A percentile compares a stretch with the other conserved stretches of the same genome.
Evolutionary conservation across 2,888 invertebrate genomes (phyloP).

Genomic region (Rhodophaea formosa): DNA sequence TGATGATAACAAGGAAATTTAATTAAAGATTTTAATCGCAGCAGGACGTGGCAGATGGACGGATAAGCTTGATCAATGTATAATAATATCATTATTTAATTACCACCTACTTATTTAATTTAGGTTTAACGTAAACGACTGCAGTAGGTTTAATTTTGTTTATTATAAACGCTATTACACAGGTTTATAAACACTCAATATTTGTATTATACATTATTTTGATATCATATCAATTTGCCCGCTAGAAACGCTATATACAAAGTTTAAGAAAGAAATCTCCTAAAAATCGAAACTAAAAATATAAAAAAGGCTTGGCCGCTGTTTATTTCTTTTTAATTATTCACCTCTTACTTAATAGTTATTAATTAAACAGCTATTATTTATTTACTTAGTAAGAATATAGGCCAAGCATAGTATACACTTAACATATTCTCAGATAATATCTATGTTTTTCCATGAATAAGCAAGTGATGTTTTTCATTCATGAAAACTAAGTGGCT

Average conservation of each 20-base stretch:
- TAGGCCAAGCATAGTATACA: not conserved
- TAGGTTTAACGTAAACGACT: slow-evolving; percentile 19
- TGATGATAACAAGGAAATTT: no score
- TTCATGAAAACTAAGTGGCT: not conserved
- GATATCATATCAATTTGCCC: slow-evolving; percentile 5
- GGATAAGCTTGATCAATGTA: no score
- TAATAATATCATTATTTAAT: no score
- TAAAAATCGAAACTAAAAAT: not conserved
- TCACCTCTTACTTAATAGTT: not conserved
- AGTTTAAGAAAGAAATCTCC: not conserved
- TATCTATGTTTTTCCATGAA: no score
- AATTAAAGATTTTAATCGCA: no score
- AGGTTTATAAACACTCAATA: slow-evolving; percentile 47
- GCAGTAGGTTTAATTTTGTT: slow-evolving; percentile 37
- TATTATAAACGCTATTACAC: slow-evolving; percentile 65
- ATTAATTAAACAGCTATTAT: not conserved
- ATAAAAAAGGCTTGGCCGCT: not conserved
- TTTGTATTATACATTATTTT: slow-evolving; percentile 14
- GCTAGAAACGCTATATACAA: slow-evolving; percentile 4
- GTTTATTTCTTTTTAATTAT: not conserved
- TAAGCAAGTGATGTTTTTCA: no score
- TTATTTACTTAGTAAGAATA: not conserved
- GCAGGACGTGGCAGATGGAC: no score
- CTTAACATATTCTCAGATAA: not conserved
- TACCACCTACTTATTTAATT: not conserved